Evolutionary conservation across 2,113 vertebrate species (phyloP).

Genomic region (Antechinus flavipes): DNA sequence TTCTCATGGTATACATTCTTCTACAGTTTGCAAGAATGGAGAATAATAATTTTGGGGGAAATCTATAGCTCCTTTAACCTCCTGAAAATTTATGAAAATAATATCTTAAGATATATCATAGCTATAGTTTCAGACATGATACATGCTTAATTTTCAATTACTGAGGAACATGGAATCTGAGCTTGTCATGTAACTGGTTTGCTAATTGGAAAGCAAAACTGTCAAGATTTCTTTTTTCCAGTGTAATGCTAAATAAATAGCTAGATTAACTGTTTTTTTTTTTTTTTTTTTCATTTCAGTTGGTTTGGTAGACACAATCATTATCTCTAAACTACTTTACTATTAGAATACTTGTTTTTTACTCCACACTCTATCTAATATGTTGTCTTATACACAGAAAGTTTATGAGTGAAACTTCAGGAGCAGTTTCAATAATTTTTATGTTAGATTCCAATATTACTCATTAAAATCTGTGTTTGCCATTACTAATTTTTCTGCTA

Average conservation of each 20-base stretch:
- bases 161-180: background rate
- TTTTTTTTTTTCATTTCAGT: background rate
- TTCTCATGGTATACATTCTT: background rate
- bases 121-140: background rate
- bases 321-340: background rate
- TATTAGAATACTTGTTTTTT: background rate
- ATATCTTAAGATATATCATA: conserved; percentile 24
- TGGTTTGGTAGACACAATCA: background rate
- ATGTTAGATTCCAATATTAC: background rate
- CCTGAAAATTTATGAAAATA: conserved; percentile 38
- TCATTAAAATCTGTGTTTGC: background rate
- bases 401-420: background rate
- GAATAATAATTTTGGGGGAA: background rate
- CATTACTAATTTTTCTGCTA: conserved; percentile 25
- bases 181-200: background rate
- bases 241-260: background rate
- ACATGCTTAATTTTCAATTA: conserved; percentile 37
- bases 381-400: background rate
- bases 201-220: background rate
- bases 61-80: conserved; percentile 6
- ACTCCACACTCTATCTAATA: background rate
- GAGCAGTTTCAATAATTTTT: background rate
- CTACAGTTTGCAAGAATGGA: background rate
- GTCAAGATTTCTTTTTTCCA: background rate
- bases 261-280: background rate